Evolutionary conservation across 1,140 invertebrate species (phyloP).

Genomic region (Bradysia coprophila): DNA sequence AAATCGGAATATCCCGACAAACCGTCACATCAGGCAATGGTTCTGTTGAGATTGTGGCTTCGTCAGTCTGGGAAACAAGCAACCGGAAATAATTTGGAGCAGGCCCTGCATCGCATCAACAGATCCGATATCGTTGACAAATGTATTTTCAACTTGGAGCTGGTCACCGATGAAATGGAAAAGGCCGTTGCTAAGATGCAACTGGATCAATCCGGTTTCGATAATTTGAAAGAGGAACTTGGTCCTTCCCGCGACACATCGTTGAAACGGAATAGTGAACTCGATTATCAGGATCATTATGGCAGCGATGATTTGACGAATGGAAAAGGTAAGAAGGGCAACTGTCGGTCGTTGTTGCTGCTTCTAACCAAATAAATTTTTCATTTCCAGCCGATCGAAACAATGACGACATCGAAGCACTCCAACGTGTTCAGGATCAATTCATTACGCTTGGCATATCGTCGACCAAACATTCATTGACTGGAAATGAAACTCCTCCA

Average conservation of each 20-base stretch:
- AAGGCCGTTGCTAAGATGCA: conserved; percentile 54
- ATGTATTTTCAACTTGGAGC: conserved; percentile 63
- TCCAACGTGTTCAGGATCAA: too few relatives aligned
- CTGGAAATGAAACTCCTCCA: too few relatives aligned
- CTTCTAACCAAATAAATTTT: too few relatives aligned
- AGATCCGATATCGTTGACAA: conserved; percentile 57
- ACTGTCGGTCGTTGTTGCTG: too few relatives aligned
- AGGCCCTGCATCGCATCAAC: conserved; percentile 68
- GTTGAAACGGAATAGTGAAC: conserved; percentile 33
- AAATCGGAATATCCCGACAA: conserved; percentile 65
- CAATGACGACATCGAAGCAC: too few relatives aligned
- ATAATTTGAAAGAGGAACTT: conserved; percentile 52
- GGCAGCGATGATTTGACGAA: not conserved
- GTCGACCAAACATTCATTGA: too few relatives aligned
- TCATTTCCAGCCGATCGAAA: too few relatives aligned
- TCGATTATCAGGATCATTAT: conserved; percentile 23
- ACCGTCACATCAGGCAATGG: conserved; percentile 61
- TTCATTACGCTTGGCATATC: too few relatives aligned
- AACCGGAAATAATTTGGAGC: conserved; percentile 56
- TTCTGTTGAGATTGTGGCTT: conserved; percentile 67
- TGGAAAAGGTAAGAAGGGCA: too few relatives aligned
- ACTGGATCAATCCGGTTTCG: conserved; percentile 59
- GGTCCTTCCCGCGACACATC: conserved; percentile 37
- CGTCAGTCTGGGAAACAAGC: conserved; percentile 34
- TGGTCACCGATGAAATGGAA: conserved; percentile 62